A percentile compares a stretch with the other conserved stretches of the same genome.
phyloP scores from a whole-genome alignment of 2,113 vertebrate species.

The Gnathonemus longibarbis region DNA sequence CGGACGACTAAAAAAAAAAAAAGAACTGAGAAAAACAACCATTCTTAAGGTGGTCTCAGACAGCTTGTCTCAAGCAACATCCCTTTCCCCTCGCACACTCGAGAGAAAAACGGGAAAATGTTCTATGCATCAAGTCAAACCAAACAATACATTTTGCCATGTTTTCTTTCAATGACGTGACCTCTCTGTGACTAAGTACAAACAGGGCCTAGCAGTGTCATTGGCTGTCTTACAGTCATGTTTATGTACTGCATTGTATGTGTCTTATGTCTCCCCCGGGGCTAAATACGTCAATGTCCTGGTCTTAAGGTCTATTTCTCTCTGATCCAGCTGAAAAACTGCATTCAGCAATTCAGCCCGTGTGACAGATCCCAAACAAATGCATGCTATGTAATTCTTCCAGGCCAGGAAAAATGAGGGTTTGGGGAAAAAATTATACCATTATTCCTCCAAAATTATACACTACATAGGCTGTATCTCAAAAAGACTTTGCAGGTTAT shows the following conservation, averaged over 20 bases:
- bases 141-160: neutral
- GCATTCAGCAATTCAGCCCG: neutral
- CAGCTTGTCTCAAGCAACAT: neutral
- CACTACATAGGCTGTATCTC: neutral
- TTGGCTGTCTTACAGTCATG: neutral
- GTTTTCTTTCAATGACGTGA: neutral
- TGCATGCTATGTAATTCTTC: neutral
- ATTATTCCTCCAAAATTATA: neutral
- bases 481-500: neutral
- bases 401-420: neutral
- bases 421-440: neutral
- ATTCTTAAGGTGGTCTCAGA: neutral
- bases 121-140: neutral
- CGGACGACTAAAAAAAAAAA: neutral
- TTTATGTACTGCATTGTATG: neutral
- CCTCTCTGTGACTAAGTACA: neutral
- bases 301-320: neutral
- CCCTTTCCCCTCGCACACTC: neutral
- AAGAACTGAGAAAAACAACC: neutral
- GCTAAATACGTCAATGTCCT: neutral
- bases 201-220: neutral
- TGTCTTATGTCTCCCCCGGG: neutral
- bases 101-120: neutral
- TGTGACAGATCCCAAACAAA: neutral
- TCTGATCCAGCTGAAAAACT: neutral